Conservation (phyloP, 2,888 invertebrate species). For the Chaitophorus viminalis region DNA sequence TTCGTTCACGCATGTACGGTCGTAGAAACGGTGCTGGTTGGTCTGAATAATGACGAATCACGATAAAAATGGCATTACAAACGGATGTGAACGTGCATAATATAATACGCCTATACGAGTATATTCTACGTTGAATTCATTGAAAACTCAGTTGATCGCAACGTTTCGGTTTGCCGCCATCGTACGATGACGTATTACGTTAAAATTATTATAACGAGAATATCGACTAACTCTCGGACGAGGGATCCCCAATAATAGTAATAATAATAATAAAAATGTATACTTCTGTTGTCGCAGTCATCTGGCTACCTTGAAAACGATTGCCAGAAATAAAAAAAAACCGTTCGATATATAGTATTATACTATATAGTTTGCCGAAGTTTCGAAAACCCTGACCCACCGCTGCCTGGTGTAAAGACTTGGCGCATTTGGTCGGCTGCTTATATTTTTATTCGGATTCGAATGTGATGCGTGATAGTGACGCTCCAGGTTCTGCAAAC, state of each 20-base stretch:
- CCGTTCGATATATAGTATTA: too few species aligned
- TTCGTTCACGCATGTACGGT: neutral
- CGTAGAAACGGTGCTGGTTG: neutral
- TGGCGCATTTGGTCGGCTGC: slow-evolving; percentile 12
- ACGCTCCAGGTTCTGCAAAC: neutral
- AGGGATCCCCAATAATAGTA: slow-evolving; percentile 7
- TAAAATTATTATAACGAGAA: neutral
- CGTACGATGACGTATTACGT: neutral
- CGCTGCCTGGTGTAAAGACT: neutral
- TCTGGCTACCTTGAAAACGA: slow-evolving; percentile 42
- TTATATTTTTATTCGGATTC: slow-evolving; percentile 43
- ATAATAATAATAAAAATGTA: neutral
- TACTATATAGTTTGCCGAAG: neutral
- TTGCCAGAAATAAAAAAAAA: slow-evolving; percentile 23
- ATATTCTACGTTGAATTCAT: neutral
- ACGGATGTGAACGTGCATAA: neutral
- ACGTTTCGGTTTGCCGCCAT: neutral
- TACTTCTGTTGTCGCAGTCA: neutral
- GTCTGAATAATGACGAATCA: neutral
- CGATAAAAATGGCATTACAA: neutral
- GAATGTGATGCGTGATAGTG: neutral
- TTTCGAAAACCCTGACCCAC: slow-evolving; percentile 50
- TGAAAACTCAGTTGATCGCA: neutral
- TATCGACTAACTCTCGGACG: neutral
- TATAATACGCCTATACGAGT: too few species aligned